These are phyloP conservation scores for Clivina fossor DNA, from an alignment of 2,888 invertebrate genomes.

Conservation along the genomic window DNA sequence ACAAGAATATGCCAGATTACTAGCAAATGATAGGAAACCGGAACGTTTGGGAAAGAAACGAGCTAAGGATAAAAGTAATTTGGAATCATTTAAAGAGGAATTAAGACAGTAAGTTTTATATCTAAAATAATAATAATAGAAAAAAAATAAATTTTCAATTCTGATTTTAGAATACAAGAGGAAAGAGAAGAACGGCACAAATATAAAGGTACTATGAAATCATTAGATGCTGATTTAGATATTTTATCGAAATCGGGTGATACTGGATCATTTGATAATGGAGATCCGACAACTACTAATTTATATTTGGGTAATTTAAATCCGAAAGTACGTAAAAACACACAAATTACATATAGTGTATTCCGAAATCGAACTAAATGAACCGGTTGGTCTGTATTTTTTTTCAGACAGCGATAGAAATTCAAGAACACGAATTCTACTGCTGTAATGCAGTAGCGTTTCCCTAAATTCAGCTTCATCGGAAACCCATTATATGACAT, in stretches of 20 bases:
- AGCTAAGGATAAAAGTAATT: slow-evolving; percentile 85
- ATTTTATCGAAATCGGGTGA: slow-evolving; percentile 54
- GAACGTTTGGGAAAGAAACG: slow-evolving; percentile 70
- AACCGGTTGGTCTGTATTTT: too few species aligned
- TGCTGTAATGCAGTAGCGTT: too few species aligned
- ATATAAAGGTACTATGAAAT: slow-evolving; percentile 74
- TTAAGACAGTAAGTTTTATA: slow-evolving; percentile 74
- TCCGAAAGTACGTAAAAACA: slow-evolving; percentile 72
- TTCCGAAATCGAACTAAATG: too few species aligned
- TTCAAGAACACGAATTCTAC: too few species aligned
- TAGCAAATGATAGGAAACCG: slow-evolving; percentile 66
- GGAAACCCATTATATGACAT: too few species aligned
- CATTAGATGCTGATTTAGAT: slow-evolving; percentile 54
- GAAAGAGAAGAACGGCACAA: slow-evolving; percentile 95
- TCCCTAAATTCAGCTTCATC: too few species aligned
- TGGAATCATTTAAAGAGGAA: slow-evolving; percentile 98
- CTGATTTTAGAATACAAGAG: slow-evolving; percentile 82
- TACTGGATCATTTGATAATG: slow-evolving; percentile 87
- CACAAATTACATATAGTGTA: too few species aligned
- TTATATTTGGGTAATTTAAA: slow-evolving; percentile 96
- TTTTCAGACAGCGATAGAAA: too few species aligned
- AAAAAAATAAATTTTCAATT: too few species aligned
- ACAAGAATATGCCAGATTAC: slow-evolving; percentile 67
- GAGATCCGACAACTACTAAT: slow-evolving; percentile 97
- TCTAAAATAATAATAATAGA: neutral